phyloP scores from a whole-genome alignment of 2,113 vertebrate genomes.

The Alces alces region DNA sequence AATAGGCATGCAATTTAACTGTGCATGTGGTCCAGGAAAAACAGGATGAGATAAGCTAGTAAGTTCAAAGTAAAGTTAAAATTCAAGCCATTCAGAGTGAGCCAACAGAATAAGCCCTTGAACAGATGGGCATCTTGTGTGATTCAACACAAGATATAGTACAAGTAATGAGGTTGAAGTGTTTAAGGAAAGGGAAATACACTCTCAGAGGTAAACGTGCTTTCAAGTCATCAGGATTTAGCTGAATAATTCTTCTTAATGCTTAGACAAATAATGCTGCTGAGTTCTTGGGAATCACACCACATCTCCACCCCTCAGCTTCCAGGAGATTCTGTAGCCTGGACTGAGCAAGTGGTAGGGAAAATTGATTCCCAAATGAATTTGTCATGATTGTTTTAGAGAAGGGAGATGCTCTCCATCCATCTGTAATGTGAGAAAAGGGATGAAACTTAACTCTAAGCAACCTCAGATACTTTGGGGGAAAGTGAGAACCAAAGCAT shows the following conservation, averaged over 20 bases:
- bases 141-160: not conserved
- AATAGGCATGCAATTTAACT: not conserved
- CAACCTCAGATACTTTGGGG: not conserved
- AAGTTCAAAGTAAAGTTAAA: slow-evolving; percentile 36
- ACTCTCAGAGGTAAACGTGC: slow-evolving; percentile 36
- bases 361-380: not conserved
- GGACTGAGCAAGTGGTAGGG: not conserved
- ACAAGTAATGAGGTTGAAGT: not conserved
- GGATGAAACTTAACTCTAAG: not conserved
- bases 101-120: not conserved
- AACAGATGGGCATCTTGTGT: not conserved
- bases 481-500: not conserved
- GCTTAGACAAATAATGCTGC: slow-evolving; percentile 40
- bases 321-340: not conserved
- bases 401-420: not conserved
- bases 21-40: not conserved
- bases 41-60: not conserved
- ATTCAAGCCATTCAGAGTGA: not conserved
- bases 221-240: not conserved
- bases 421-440: not conserved
- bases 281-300: slow-evolving; percentile 34
- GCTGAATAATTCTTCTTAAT: slow-evolving; percentile 43
- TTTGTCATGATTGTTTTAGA: not conserved
- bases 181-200: not conserved
- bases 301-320: not conserved